Evolutionary conservation across 2,888 invertebrate genomes (phyloP).

Genomic region (Phragmatobia fuliginosa): DNA sequence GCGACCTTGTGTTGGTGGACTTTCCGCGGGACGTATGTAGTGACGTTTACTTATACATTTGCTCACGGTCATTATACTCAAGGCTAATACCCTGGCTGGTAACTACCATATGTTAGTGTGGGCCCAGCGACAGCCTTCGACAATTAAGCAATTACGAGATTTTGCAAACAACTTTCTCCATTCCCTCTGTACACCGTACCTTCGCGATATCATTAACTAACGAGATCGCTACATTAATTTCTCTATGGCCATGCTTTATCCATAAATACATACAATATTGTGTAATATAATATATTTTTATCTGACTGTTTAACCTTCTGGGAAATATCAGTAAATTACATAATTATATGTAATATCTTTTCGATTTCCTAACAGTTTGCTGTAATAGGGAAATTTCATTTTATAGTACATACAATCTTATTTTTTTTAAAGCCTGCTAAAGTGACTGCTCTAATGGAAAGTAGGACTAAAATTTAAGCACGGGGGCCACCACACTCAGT

Average conservation of each 20-base stretch:
- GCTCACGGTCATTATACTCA: slow-evolving; percentile 56
- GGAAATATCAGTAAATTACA: slow-evolving; percentile 35
- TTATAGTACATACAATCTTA: neutral
- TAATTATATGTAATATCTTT: slow-evolving; percentile 43
- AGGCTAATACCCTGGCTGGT: slow-evolving; percentile 48
- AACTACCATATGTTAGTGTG: slow-evolving; percentile 60
- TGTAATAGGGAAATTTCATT: neutral
- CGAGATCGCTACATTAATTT: slow-evolving; percentile 43
- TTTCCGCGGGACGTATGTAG: slow-evolving; percentile 65
- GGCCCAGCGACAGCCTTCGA: slow-evolving; percentile 11
- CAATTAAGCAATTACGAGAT: slow-evolving; percentile 7
- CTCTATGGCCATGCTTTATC: slow-evolving; percentile 48
- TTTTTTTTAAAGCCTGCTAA: too few relatives aligned
- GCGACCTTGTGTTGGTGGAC: slow-evolving; percentile 79
- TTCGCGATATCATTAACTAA: slow-evolving; percentile 57
- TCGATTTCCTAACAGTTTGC: neutral
- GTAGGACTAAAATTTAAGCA: neutral
- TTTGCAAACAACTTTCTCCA: slow-evolving; percentile 19
- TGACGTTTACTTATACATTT: slow-evolving; percentile 72
- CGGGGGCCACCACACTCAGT: too few relatives aligned
- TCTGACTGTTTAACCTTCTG: slow-evolving; percentile 42
- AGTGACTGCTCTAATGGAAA: neutral
- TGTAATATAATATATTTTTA: slow-evolving; percentile 6
- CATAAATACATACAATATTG: slow-evolving; percentile 12
- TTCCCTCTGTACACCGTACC: slow-evolving; percentile 26